A percentile compares a stretch with the other conserved stretches of the same genome.
Conservation (phyloP, 2,797 vertebrate genomes). For the Heterohyrax brucei region DNA sequence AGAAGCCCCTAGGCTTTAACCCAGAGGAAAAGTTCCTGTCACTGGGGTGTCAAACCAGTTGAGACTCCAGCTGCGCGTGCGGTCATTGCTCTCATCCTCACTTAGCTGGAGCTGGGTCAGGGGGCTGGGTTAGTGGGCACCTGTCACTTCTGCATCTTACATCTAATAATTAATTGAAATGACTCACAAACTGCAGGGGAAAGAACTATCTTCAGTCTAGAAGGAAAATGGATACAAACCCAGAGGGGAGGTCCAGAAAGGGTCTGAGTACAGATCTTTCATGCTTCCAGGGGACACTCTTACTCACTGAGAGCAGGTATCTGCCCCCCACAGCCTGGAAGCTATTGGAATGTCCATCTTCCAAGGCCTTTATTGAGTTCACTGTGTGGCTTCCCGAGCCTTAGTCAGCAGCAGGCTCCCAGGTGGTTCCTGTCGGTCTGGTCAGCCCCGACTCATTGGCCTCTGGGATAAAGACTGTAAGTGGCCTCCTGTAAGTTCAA, state of each 20-base stretch:
- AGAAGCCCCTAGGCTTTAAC: background rate
- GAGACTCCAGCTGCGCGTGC: background rate
- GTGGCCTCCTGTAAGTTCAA: constrained; percentile 9
- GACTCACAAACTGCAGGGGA: background rate
- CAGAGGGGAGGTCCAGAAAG: background rate
- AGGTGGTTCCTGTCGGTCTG: background rate
- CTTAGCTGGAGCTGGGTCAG: background rate
- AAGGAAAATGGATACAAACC: background rate
- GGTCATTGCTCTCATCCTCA: background rate
- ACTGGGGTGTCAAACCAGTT: background rate
- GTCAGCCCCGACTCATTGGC: background rate
- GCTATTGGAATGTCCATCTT: background rate
- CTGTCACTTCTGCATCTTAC: background rate
- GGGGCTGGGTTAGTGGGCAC: background rate
- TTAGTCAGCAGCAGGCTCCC: background rate
- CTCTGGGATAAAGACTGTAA: background rate
- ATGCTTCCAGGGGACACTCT: background rate
- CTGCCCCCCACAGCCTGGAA: background rate
- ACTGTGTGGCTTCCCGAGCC: background rate
- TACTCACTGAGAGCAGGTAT: background rate
- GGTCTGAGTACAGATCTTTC: background rate
- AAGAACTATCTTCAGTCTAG: background rate
- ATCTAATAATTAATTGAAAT: background rate
- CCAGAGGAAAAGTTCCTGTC: background rate
- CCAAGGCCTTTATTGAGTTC: background rate